These are phyloP conservation scores for Monarcha castaneiventris DNA, from an alignment of 2,113 vertebrate genomes.

Conservation along the genomic window DNA sequence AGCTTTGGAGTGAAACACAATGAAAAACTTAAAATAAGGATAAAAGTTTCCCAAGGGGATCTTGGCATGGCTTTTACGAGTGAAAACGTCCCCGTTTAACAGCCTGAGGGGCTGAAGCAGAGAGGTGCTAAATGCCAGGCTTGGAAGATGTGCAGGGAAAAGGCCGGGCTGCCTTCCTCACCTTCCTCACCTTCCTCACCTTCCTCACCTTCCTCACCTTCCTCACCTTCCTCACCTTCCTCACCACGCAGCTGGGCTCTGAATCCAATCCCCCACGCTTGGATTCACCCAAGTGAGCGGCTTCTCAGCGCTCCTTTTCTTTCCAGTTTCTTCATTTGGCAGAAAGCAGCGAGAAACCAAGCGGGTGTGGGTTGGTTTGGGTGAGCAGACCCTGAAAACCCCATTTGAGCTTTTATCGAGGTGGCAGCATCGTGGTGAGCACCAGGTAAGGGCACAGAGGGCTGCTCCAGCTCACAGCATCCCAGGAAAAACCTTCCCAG, in stretches of 20 bases:
- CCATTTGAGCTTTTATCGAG: neutral
- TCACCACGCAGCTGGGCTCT: accelerated
- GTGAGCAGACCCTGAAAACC: neutral
- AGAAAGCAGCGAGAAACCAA: neutral
- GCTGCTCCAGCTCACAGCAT: neutral
- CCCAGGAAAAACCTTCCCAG: neutral
- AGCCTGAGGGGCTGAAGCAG: neutral
- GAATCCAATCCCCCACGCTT: neutral
- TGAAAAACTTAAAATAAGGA: neutral
- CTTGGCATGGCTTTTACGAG: neutral
- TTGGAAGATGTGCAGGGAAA: neutral
- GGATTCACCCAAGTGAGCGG: accelerated
- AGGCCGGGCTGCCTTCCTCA: neutral
- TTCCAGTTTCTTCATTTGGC: neutral
- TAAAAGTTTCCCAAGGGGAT: neutral
- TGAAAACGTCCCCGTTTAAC: neutral
- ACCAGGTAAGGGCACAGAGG: neutral
- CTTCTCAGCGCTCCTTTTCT: neutral
- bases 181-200: neutral
- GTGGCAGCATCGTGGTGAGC: neutral
- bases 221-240: too few species aligned
- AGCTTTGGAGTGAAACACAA: neutral
- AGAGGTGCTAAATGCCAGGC: neutral
- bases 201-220: neutral
- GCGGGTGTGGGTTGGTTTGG: neutral